These are phyloP conservation scores for Dicrostonyx torquatus DNA, from an alignment of 2,797 vertebrate species.

Conservation along the genomic window DNA sequence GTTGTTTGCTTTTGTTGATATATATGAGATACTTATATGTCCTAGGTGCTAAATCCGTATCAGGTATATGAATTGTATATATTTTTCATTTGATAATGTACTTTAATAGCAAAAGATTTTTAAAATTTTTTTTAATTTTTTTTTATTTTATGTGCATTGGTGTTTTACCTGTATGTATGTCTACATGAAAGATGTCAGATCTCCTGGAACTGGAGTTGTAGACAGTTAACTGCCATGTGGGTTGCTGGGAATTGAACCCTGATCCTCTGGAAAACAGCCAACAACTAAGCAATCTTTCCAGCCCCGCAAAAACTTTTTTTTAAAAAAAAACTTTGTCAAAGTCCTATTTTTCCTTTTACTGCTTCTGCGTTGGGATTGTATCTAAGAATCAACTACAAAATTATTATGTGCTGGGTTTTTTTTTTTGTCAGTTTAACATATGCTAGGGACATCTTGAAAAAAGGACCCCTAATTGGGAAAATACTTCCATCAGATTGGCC, in stretches of 20 bases:
- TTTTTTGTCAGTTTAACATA: neutral
- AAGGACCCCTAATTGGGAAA: neutral
- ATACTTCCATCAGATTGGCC: neutral
- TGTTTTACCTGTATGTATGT: no score
- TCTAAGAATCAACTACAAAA: neutral
- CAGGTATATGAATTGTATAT: neutral
- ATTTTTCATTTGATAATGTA: neutral
- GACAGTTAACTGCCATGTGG: no score
- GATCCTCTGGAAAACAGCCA: no score
- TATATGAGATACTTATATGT: neutral
- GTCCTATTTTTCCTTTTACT: conserved; percentile 14
- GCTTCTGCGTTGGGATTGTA: neutral
- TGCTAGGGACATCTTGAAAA: neutral
- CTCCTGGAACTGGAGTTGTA: no score
- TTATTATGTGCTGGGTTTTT: neutral
- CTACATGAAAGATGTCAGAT: no score
- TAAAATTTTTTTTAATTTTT: neutral
- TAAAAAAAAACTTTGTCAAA: neutral
- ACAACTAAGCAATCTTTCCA: no score
- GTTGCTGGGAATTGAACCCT: no score
- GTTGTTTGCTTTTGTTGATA: neutral
- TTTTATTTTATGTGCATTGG: no score
- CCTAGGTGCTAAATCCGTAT: neutral
- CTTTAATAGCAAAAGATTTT: neutral
- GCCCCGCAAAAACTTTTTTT: neutral